Evolutionary conservation across 2,888 invertebrate genomes (phyloP), one percentile per base, ranked within the genome.

Genomic region (Cordilura impudica): DNA sequence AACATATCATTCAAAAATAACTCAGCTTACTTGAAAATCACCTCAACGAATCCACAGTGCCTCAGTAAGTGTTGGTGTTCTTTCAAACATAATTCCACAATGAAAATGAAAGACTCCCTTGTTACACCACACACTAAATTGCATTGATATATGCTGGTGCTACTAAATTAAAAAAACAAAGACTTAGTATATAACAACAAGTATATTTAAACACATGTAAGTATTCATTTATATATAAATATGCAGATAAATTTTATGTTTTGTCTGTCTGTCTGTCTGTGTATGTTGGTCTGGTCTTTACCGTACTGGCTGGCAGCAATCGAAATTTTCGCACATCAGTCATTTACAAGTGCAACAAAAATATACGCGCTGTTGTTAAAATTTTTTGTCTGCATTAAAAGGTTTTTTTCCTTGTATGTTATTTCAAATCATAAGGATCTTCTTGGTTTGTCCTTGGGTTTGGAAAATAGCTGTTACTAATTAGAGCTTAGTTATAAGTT

Each of bases 311-410:
- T 71, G 71, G 71, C 67, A 79, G 58, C 71, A 79, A 79, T 63
- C 67, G 67, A 58, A 79, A 79, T 79, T 79, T 79, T 79, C 79
- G 79, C 79, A 75, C 79, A 75, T 79, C 79, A 79, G 51, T 79
- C 79, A 79, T 75, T 79, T 72, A 72, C 75, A 79, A 67, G 71
- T 56, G 56, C 69, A 73, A 73, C 63, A 47, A 67, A 53, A 72
- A 78, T 61, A 51, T 39, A 56, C 45, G 19, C 54, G 69, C 54
- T 39, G 39, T 75, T 69, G 26, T 39, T 49, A 29, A 21, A 16
- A 26, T 56, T 29, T 58, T 45, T 26, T 23, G 6, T 26, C 6
- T 14, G 6, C 23, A 63, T n/a, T n/a, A n/a, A n/a, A n/a, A n/a
- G n/a, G n/a, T n/a, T n/a, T n/a, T n/a, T n/a, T n/a, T n/a, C n/a